Evolutionary conservation across 2,888 invertebrate genomes (phyloP), one percentile per base, ranked within the genome.

Genomic region (Hartigia nigra): DNA sequence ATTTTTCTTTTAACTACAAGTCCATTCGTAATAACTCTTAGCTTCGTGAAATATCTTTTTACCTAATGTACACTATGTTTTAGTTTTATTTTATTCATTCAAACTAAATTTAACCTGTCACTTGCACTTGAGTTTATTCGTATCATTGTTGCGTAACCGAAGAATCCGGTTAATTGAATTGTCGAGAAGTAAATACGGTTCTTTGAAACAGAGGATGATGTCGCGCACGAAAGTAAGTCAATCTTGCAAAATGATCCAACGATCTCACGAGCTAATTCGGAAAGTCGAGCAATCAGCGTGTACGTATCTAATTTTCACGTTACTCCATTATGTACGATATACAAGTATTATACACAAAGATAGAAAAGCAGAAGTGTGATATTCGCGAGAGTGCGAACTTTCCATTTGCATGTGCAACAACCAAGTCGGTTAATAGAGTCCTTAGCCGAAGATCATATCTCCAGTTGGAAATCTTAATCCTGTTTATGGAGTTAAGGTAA

Each of bases 401-500:
- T 55, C 55, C 55, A 55, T 55, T 55, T 55, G 23, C 55, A 55
- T 55, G 55, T 55, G 55, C 55, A 55, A 55, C 55, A 55, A 23
- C 55, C 55, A 23, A 55, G 23, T 55, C 55, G 74, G 78, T 81
- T 85, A 85, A 85, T 85, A 82, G 85, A 86, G 86, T 86, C 84
- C 84, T 83, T 86, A 84, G 83, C 82, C 81, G 81, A 81, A 85
- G 85, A 85, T 85, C 85, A 82, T 85, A 85, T 85, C 85, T 80
- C 75, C 79, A 79, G 79, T 82, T 84, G 84, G 85, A 84, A 85
- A 85, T 85, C 84, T 86, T 85, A 85, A 85, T 85, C 86, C 84
- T 80, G 84, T 85, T 85, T 85, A 85, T 83, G 78, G 78, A 83
- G 84, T 85, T 85, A 82, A 82, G 80, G 81, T 81, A 82, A 83